Evolutionary conservation across 2,888 invertebrate species (phyloP), one percentile per base, ranked within the genome.

Genomic region (Mechanitis mazaeus): DNA sequence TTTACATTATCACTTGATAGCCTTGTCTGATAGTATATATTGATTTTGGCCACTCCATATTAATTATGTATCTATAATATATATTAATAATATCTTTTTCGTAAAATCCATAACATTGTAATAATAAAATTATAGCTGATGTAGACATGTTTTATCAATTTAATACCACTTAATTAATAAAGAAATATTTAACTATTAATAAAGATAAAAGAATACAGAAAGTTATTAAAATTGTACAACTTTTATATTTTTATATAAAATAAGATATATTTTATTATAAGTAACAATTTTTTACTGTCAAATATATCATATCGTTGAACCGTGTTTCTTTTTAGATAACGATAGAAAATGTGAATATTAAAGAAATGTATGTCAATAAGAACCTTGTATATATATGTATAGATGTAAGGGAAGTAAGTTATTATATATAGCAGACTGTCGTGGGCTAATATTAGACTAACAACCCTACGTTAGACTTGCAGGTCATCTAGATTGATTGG

Each of bases 401-500:
- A 20, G 20, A 20, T 20, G 20, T 63, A 64, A 65, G 71, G 68
- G 72, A 72, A 66, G 69, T 68, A 54, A 59, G 66, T 67, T 64
- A 65, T 71, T 66, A 68, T 64, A 61, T 59, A 60, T 62, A 63
- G 67, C 66, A 62, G 66, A 70, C 67, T 61, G 20, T 71, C 71
- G 72, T 75, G 72, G 73, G 69, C 80, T 80, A 77, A 75, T 80
- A 77, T 74, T 73, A 73, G 79, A 72, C 74, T 78, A 79, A 78
- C 20, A 20, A 20, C 20, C 20, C 20, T 66, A 69, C 70, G 71
- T 78, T 83, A 84, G 81, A 80, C 77, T 79, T 81, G 77, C 84
- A 78, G 83, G 82, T 82, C 84, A 85, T 78, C 76, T 77, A 76
- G 80, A 75, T 80, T 87, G 87, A 89, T 88, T 84, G 87, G 77